These are phyloP conservation scores for Teleiodes luculella DNA, from an alignment of 2,888 invertebrate species.

Conservation along the genomic window DNA sequence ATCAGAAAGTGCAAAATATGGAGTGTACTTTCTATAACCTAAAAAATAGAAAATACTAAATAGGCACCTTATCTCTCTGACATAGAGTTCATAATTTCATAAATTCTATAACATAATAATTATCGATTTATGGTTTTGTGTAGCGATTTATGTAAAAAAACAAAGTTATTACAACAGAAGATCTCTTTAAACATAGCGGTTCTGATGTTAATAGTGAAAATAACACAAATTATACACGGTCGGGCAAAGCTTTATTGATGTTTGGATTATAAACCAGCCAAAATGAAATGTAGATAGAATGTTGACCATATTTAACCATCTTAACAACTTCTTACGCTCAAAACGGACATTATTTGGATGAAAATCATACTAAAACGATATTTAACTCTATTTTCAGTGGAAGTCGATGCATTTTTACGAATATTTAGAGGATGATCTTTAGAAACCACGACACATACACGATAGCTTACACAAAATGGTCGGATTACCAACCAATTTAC, in stretches of 20 bases:
- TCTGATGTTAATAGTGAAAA: slow-evolving; percentile 5
- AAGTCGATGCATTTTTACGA: too few species aligned
- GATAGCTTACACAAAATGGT: slow-evolving; percentile 30
- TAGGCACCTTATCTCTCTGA: background rate
- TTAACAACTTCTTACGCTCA: background rate
- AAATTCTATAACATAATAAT: background rate
- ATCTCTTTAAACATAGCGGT: background rate
- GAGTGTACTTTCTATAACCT: slow-evolving; percentile 16
- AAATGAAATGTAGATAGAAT: slow-evolving; percentile 20
- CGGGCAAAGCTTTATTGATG: slow-evolving; percentile 42
- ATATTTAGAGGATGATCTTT: background rate
- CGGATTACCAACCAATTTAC: slow-evolving; percentile 39
- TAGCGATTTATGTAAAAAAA: background rate
- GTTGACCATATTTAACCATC: background rate
- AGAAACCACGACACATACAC: slow-evolving; percentile 18
- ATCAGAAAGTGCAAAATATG: background rate
- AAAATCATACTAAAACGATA: background rate
- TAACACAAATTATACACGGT: slow-evolving; percentile 4
- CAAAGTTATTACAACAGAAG: background rate
- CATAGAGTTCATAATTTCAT: slow-evolving; percentile 1
- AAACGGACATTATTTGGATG: background rate
- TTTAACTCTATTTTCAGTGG: background rate
- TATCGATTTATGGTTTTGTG: slow-evolving; percentile 6
- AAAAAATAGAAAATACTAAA: slow-evolving; percentile 7
- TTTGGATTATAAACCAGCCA: slow-evolving; percentile 49